phyloP scores from a whole-genome alignment of 2,888 invertebrate genomes.

The Creontiades dilutus region DNA sequence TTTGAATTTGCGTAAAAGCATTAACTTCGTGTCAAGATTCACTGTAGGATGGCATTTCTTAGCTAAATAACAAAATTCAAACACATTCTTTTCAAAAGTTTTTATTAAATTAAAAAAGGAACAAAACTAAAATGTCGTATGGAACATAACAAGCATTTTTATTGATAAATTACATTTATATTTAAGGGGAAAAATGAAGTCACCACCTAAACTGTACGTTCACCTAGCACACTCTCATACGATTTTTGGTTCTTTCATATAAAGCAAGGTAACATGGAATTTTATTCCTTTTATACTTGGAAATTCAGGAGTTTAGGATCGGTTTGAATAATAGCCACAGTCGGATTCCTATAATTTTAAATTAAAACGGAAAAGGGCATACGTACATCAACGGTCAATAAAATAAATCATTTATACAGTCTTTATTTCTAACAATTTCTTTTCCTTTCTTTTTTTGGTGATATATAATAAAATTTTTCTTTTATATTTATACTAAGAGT shows the following conservation, averaged over 20 bases:
- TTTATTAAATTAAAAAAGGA: conserved; percentile 42
- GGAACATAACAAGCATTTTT: conserved; percentile 22
- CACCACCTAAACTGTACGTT: too few relatives aligned
- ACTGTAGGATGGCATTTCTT: background rate
- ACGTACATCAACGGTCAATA: background rate
- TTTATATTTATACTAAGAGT: background rate
- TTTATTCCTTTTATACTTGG: too few relatives aligned
- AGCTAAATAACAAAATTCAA: background rate
- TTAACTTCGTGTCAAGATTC: too few relatives aligned
- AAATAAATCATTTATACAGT: conserved; percentile 36
- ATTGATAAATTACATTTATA: background rate
- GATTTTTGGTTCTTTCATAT: too few relatives aligned
- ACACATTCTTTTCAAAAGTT: conserved; percentile 13
- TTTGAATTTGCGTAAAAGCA: too few relatives aligned
- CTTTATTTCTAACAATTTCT: conserved; percentile 34
- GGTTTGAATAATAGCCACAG: background rate
- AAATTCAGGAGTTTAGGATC: too few relatives aligned
- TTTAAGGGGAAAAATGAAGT: background rate
- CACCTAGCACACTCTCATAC: too few relatives aligned
- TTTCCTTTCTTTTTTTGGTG: background rate
- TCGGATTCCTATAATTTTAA: background rate
- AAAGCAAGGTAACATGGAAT: too few relatives aligned
- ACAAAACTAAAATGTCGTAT: conserved; percentile 7
- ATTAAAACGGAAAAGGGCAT: background rate
- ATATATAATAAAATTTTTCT: conserved; percentile 14